Percentiles rank a stretch among this genome's conserved stretches.
phyloP scores from a whole-genome alignment of 1,140 invertebrate genomes.

The Penaeus chinensis region DNA sequence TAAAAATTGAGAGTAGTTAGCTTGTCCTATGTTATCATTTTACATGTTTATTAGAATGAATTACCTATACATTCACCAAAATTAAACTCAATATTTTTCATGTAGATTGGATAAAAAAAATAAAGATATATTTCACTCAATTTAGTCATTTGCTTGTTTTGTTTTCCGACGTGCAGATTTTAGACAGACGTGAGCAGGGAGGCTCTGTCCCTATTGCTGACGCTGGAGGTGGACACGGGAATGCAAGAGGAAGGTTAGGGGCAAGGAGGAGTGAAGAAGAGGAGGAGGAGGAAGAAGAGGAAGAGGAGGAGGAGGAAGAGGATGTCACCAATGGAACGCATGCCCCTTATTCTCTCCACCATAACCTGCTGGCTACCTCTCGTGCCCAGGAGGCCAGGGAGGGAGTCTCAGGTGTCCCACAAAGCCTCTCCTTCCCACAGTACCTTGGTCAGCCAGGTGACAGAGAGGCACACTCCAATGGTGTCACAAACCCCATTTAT shows the following conservation, averaged over 20 bases:
- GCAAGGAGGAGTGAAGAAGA: constrained; percentile 35
- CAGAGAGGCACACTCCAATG: constrained; percentile 24
- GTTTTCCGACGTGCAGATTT: not conserved
- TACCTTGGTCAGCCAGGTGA: constrained; percentile 20
- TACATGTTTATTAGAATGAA: too few relatives aligned
- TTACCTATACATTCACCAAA: too few relatives aligned
- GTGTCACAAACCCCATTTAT: constrained; percentile 54
- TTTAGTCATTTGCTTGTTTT: not conserved
- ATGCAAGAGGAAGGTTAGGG: constrained; percentile 9
- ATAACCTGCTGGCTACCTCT: constrained; percentile 36
- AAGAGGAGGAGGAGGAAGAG: constrained; percentile 27
- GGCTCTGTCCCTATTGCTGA: constrained; percentile 44
- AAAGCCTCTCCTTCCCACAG: constrained; percentile 18
- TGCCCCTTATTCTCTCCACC: constrained; percentile 43
- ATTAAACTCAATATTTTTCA: too few relatives aligned
- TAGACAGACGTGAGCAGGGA: constrained; percentile 42
- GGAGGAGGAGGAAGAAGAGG: constrained; percentile 51
- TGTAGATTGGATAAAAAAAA: too few relatives aligned
- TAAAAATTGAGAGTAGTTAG: too few relatives aligned
- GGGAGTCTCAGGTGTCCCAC: not conserved
- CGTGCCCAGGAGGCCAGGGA: constrained; percentile 30
- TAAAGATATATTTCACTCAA: not conserved
- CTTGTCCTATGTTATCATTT: too few relatives aligned
- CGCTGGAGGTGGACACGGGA: constrained; percentile 22
- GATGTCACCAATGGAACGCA: constrained; percentile 23